phyloP scores from a whole-genome alignment of 2,888 invertebrate species.

The Aphrophora alni region DNA sequence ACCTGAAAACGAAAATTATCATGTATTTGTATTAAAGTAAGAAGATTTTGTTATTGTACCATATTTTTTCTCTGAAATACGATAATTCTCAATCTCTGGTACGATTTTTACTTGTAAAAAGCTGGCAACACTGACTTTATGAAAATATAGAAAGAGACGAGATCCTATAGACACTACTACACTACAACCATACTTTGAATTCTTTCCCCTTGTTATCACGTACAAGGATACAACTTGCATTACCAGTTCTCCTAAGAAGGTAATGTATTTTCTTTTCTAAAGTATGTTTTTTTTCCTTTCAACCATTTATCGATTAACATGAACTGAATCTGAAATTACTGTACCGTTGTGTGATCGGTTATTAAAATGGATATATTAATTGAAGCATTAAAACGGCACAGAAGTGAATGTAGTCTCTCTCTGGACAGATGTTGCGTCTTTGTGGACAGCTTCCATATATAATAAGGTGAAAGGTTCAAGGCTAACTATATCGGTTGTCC shows the following conservation, averaged over 20 bases:
- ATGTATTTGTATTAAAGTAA: no score
- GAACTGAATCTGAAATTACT: not conserved
- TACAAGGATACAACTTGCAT: not conserved
- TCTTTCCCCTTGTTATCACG: not conserved
- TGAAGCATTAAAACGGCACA: not conserved
- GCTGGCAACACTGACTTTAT: no score
- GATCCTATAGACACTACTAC: no score
- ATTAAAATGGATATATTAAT: not conserved
- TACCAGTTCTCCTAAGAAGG: not conserved
- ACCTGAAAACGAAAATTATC: no score
- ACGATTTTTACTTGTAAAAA: no score
- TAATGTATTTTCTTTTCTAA: not conserved
- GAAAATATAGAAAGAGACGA: no score
- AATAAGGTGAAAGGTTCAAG: constrained; percentile 9
- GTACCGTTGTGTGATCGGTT: not conserved
- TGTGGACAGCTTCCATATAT: not conserved
- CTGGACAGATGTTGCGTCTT: not conserved
- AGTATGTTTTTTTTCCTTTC: not conserved
- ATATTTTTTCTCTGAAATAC: no score
- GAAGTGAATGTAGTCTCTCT: not conserved
- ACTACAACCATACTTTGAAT: not conserved
- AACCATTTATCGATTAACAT: not conserved
- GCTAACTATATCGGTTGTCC: not conserved
- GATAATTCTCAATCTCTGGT: no score
- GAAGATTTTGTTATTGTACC: no score